Conservation (phyloP, 2,113 vertebrate genomes). For the Crotophaga sulcirostris region DNA sequence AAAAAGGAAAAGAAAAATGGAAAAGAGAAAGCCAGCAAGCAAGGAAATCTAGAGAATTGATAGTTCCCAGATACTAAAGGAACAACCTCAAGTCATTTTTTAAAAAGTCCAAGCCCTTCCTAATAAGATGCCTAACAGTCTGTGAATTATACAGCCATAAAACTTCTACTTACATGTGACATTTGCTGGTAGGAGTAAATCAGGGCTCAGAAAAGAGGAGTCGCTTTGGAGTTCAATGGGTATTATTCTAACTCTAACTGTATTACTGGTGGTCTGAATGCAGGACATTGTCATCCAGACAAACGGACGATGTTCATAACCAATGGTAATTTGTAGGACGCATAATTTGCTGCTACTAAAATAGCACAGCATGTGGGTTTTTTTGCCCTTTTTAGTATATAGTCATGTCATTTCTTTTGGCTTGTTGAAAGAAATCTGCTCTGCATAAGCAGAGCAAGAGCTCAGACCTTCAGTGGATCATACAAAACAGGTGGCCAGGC, state of each 20-base stretch:
- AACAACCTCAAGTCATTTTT: not conserved
- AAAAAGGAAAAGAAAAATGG: too few species aligned
- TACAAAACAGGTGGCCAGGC: constrained; percentile 44
- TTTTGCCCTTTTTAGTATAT: constrained; percentile 23
- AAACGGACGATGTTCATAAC: constrained; percentile 12
- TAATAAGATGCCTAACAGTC: constrained; percentile 41
- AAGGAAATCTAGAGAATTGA: not conserved
- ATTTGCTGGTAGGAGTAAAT: constrained; percentile 25
- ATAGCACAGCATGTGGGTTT: constrained; percentile 17
- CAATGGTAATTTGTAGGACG: constrained; percentile 40
- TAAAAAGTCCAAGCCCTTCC: not conserved
- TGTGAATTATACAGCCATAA: constrained; percentile 15
- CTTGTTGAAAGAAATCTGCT: constrained; percentile 21
- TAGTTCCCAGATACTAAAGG: not conserved
- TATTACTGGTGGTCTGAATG: constrained; percentile 1
- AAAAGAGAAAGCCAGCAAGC: not conserved
- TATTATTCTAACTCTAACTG: not conserved
- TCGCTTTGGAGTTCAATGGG: not conserved
- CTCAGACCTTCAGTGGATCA: constrained; percentile 28
- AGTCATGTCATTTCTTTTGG: not conserved
- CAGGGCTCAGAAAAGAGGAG: not conserved
- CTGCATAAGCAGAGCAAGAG: not conserved
- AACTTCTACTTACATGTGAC: not conserved
- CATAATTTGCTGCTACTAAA: constrained; percentile 44
- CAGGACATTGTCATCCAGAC: constrained; percentile 21